Percentiles rank a stretch among this genome's conserved stretches.
phyloP scores from a whole-genome alignment of 2,888 invertebrate species.

The Barypeithes pellucidus region DNA sequence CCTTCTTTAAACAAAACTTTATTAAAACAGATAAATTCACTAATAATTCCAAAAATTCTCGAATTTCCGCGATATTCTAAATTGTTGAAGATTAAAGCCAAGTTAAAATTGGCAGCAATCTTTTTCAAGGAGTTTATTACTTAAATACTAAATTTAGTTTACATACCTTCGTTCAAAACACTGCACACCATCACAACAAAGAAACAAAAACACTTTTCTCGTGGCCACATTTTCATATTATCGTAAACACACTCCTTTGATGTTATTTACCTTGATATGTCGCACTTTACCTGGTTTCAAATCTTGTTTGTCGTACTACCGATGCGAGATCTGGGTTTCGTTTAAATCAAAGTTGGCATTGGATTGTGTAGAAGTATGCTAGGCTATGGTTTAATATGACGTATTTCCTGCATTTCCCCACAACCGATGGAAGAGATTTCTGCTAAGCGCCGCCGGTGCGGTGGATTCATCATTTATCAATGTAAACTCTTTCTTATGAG shows the following conservation, averaged over 20 bases:
- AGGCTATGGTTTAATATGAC: constrained; percentile 12
- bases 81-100: too few relatives aligned
- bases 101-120: too few relatives aligned
- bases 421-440: constrained; percentile 3
- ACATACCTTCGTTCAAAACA: constrained; percentile 7
- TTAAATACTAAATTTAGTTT: neutral
- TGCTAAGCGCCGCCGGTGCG: neutral
- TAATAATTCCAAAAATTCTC: too few relatives aligned
- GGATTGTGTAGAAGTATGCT: constrained; percentile 6
- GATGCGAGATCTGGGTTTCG: constrained; percentile 6
- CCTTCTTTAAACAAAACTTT: too few relatives aligned
- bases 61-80: too few relatives aligned
- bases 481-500: neutral
- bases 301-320: neutral
- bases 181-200: neutral
- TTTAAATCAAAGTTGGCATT: constrained; percentile 24
- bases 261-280: constrained; percentile 2
- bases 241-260: neutral
- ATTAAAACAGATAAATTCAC: too few relatives aligned
- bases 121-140: too few relatives aligned
- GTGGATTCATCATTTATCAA: neutral
- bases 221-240: neutral
- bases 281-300: neutral
- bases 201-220: constrained; percentile 8
- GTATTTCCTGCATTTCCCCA: constrained; percentile 23